Base-by-base conservation (phyloP, 2,888 invertebrate species). In the Hirtodrosophila trivittata region DNA sequence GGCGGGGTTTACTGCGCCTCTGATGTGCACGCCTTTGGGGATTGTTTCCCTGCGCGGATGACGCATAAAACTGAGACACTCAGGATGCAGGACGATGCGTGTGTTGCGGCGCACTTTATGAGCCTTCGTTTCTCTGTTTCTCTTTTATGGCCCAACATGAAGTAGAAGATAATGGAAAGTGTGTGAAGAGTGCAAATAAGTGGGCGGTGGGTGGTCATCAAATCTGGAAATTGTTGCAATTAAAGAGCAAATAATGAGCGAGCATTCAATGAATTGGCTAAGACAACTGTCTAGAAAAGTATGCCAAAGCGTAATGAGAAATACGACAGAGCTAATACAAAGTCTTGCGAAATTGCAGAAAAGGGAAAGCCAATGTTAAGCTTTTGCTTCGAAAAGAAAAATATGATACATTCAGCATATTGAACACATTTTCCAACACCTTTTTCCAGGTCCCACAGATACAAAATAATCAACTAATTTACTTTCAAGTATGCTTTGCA, bases 221-320 rank as follows among this genome's bases (percentile, higher is more conserved):
- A 80, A 77, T 64, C 66, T 42, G 66, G 43, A 75, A 75, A 82
- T 78, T 62, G 66, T 65, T 66, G 73, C 78, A 82, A 80, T 80
- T 80, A 80, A 75, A 73, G 69, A 47, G 63, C 66, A 70, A 76
- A 77, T 82, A 82, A 80, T 82, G 77, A 66, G 69, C 38, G 60
- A 52, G 56, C 64, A 46, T 63, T 65, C 56, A 70, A 66, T 66
- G 58, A 80, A 66, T 78, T 74, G 66, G 54, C 28, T 21, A 26
- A 42, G 26, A 50, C 33, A 21, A 25, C 21, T 10, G 38, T n/a
- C n/a, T n/a, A n/a, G n/a, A n/a, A n/a, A n/a, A n/a, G n/a, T n/a
- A n/a, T n/a, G n/a, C n/a, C n/a, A n/a, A n/a, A n/a, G n/a, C n/a
- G n/a, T n/a, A n/a, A n/a, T n/a, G n/a, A n/a, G n/a, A n/a, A n/a